phyloP scores from a whole-genome alignment of 2,113 vertebrate genomes.

The Nycticorax nycticorax region DNA sequence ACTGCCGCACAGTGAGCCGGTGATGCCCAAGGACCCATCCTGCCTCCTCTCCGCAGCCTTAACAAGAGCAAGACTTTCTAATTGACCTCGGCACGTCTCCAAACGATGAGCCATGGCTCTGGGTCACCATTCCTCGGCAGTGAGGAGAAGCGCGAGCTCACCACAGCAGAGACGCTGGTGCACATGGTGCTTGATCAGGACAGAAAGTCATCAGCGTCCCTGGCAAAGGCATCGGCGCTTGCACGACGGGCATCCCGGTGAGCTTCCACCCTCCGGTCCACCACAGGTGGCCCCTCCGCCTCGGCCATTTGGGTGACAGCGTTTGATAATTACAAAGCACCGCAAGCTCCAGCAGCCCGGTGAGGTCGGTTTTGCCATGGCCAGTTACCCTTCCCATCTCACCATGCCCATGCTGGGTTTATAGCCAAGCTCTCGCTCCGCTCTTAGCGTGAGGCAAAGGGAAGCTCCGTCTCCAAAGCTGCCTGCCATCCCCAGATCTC shows the following conservation, averaged over 20 bases:
- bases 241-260: rapidly evolving
- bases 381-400: background rate
- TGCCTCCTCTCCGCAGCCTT: background rate
- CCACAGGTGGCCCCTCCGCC: background rate
- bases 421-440: background rate
- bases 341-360: rapidly evolving
- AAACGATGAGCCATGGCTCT: rapidly evolving
- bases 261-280: background rate
- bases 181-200: background rate
- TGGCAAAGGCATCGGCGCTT: background rate
- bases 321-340: background rate
- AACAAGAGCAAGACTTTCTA: rapidly evolving
- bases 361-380: background rate
- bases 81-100: no score
- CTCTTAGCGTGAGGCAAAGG: rapidly evolving
- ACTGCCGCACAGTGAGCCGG: rapidly evolving
- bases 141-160: rapidly evolving
- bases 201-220: background rate
- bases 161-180: background rate
- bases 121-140: no score
- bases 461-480: background rate
- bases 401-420: background rate
- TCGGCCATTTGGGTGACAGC: background rate
- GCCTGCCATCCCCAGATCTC: background rate
- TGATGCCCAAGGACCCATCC: background rate